Conservation (phyloP, 2,888 invertebrate genomes). For the Torymus aiolomorphi region DNA sequence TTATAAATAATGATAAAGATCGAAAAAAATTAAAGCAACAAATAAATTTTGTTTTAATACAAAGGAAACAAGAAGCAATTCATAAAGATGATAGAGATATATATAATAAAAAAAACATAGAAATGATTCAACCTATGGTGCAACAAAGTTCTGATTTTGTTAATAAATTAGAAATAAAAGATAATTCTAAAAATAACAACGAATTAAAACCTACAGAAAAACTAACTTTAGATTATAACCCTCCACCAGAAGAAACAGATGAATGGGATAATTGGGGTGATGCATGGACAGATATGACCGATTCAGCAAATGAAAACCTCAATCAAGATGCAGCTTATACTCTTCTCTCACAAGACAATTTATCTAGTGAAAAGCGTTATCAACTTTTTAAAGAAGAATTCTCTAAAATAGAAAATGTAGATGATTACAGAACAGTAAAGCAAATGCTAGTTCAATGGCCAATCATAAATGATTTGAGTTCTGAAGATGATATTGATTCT, state of each 20-base stretch:
- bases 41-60: conserved; percentile 23
- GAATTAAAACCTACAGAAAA: conserved; percentile 3
- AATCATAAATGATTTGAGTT: conserved; percentile 46
- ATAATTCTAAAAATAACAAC: conserved; percentile 6
- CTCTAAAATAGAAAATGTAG: conserved; percentile 60
- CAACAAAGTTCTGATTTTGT: background rate
- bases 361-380: conserved; percentile 66
- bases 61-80: conserved; percentile 18
- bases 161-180: conserved; percentile 4
- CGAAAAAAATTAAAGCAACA: conserved; percentile 33
- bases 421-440: conserved; percentile 66
- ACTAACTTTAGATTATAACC: conserved; percentile 29
- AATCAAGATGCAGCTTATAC: conserved; percentile 3
- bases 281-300: conserved; percentile 45
- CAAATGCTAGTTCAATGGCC: conserved; percentile 65
- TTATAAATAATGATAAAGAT: conserved; percentile 17
- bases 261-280: conserved; percentile 51
- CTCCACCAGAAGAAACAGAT: conserved; percentile 29
- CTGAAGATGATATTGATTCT: conserved; percentile 61
- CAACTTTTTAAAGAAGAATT: conserved; percentile 63
- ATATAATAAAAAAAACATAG: background rate
- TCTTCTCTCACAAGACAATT: conserved; percentile 43
- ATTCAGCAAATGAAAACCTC: background rate
- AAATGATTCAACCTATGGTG: conserved; percentile 32
- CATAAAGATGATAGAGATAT: background rate